Evolutionary conservation across 2,113 vertebrate genomes (phyloP).

Genomic region (Catharus fuscescens): DNA sequence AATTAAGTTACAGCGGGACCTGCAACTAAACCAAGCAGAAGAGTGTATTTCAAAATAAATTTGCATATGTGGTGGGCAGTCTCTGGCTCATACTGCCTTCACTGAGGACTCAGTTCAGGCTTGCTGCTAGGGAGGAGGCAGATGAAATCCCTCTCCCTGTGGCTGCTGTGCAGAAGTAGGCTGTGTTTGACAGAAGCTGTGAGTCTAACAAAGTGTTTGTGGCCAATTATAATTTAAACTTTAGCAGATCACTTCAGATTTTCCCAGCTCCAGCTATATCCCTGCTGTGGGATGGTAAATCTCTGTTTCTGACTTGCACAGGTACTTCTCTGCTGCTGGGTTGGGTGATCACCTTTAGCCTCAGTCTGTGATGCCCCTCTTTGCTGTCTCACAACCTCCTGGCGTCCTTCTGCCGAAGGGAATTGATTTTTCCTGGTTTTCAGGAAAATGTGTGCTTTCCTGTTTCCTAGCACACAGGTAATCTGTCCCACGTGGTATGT

Average conservation of each 20-base stretch:
- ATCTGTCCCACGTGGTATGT: fast-evolving
- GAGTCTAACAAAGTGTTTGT: neutral
- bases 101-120: neutral
- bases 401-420: fast-evolving
- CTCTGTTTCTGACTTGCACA: neutral
- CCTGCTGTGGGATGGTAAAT: neutral
- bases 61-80: fast-evolving
- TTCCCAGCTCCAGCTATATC: neutral
- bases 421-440: neutral
- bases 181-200: neutral
- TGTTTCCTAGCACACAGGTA: neutral
- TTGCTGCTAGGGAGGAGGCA: neutral
- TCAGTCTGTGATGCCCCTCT: neutral
- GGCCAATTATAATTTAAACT: neutral
- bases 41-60: neutral
- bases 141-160: neutral
- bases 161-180: neutral
- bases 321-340: fast-evolving
- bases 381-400: neutral
- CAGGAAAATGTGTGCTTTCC: neutral
- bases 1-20: neutral
- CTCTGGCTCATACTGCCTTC: neutral
- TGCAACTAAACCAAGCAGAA: neutral
- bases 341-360: neutral
- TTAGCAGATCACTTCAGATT: fast-evolving